Base-by-base conservation (phyloP, 2,797 vertebrate species). In the Steatocranus sp. region DNA sequence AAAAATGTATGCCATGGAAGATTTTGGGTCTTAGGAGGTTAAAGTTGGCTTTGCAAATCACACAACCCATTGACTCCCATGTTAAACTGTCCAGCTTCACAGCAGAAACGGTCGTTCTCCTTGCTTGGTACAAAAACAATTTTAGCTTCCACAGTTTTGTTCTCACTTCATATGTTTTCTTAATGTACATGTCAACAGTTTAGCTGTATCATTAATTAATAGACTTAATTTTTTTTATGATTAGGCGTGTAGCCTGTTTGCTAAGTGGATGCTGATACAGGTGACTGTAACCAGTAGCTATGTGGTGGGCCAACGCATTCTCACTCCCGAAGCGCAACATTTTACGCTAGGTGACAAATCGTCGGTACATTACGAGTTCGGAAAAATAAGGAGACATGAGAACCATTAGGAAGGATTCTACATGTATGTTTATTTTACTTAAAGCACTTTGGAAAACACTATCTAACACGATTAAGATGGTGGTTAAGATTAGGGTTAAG, bases 381-480 rank as follows among this genome's bases (percentile, higher is more conserved):
- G 15, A 56, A 56, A 56, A 56, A 32, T 56, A 5, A 54, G 53
- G 53, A 56, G n/a, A 18, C 54, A 32, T 56, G 27, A 56, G 54
- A 56, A 56, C 15, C 0, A 0, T 0, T 56, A 30, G 27, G 54
- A 56, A 32, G 30, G 54, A 32, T 18, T 32, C 54, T 56, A 56
- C 27, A 56, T 18, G 0, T 56, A 32, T 0, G 8, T 56, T 56
- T 56, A 56, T 56, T 56, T 56, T 56, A 2, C 5, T 56, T 56
- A 30, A 30, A 56, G 10, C 27, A 30, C 27, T 56, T 32, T 18
- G 27, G 0, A 56, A 56, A 32, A 58, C 54, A 58, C 54, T 0
- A 3, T 58, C 54, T 32, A 58, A 10, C 5, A 58, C 9, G 1
- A 58, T 58, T 58, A 0, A 58, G 54, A 27, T 32, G 54, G 27